Evolutionary conservation across 1,140 invertebrate species (phyloP).

Genomic region (Sinonovacula constricta): DNA sequence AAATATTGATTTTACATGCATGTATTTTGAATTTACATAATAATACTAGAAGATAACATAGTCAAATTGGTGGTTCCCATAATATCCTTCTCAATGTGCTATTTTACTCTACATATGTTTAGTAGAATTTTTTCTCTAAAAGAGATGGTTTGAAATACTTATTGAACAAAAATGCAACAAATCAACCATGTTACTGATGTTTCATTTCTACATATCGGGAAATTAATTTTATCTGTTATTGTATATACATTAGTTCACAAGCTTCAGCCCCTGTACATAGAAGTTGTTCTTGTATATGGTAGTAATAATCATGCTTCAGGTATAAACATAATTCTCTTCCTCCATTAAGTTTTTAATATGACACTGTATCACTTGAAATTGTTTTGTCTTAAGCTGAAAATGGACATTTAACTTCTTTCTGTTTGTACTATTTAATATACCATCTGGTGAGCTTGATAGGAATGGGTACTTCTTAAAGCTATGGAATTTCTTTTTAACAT

Average conservation of each 20-base stretch:
- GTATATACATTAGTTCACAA: constrained; percentile 46
- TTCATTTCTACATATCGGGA: constrained; percentile 18
- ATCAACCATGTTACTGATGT: constrained; percentile 18
- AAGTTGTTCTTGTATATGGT: constrained; percentile 56
- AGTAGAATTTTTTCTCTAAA: constrained; percentile 45
- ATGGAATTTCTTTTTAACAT: constrained; percentile 46
- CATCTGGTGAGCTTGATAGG: constrained; percentile 57
- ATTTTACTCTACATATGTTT: constrained; percentile 44
- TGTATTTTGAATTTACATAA: too few relatives aligned
- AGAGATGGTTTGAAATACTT: constrained; percentile 35
- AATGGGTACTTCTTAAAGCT: constrained; percentile 42
- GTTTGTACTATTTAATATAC: constrained; percentile 34
- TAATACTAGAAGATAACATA: too few relatives aligned
- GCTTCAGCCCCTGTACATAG: constrained; percentile 31
- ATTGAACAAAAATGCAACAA: constrained; percentile 34
- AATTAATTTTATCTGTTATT: constrained; percentile 39
- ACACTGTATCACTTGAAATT: constrained; percentile 44
- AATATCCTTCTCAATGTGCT: too few relatives aligned
- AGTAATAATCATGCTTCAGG: constrained; percentile 47
- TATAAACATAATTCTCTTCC: constrained; percentile 24
- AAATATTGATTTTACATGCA: too few relatives aligned
- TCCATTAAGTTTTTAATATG: constrained; percentile 38
- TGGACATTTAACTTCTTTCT: constrained; percentile 54
- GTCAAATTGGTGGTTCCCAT: too few relatives aligned
- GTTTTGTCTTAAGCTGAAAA: constrained; percentile 42